Percentiles rank a stretch among this genome's conserved stretches.
These are phyloP conservation scores for Otus sunia DNA, from an alignment of 2,113 vertebrate species.

Conservation along the genomic window DNA sequence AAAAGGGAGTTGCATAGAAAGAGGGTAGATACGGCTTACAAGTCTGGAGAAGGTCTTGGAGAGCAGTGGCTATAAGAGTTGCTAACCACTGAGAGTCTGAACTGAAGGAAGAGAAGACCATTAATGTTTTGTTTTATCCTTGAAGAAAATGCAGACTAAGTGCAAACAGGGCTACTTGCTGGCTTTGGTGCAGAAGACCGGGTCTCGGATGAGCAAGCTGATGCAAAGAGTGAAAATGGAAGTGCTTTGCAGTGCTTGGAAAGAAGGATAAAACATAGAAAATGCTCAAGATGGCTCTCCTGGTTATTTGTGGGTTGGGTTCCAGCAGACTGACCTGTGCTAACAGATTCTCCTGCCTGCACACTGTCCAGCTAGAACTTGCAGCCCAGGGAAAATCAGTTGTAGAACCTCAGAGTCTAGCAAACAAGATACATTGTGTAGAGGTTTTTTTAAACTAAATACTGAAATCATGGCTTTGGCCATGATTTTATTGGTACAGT, in stretches of 20 bases:
- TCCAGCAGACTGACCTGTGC: neutral
- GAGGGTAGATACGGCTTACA: neutral
- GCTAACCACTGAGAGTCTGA: neutral
- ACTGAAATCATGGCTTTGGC: neutral
- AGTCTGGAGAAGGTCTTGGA: neutral
- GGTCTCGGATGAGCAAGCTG: neutral
- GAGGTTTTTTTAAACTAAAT: neutral
- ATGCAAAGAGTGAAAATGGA: neutral
- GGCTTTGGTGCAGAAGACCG: neutral
- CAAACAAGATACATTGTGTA: neutral
- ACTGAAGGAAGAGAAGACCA: neutral
- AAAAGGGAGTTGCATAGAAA: neutral
- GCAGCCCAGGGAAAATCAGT: neutral
- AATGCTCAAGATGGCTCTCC: neutral
- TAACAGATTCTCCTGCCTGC: neutral
- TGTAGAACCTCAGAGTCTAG: neutral
- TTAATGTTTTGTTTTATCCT: neutral
- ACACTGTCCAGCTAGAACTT: neutral
- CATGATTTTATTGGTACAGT: neutral
- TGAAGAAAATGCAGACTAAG: neutral
- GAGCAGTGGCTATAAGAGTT: neutral
- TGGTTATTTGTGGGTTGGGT: neutral
- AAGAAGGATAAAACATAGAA: neutral
- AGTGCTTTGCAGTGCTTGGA: neutral
- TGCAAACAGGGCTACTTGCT: neutral